Base-by-base conservation (phyloP, 2,113 vertebrate genomes). In the Saiga tatarica region DNA sequence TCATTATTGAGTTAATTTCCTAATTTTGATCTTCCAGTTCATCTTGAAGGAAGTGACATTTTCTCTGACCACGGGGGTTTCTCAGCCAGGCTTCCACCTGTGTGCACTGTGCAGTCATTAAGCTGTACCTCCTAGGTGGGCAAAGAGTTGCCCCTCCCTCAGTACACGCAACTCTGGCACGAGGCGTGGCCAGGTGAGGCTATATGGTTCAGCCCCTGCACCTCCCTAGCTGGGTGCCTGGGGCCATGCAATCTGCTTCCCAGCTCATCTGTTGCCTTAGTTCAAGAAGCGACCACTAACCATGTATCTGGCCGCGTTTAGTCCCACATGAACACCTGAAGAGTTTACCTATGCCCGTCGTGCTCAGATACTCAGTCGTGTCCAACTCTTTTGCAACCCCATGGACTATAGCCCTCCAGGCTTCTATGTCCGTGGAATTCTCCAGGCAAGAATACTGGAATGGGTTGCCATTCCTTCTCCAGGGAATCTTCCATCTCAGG, bases 91-190 rank as follows among this genome's bases (percentile, higher is more conserved):
- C 26, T 60, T 28, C 74, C 11, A 30, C 36, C 28, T 89, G 10
- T 12, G 7, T 7, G 11, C 42, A 4, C n/a, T 5, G 15, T 2
- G 16, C 19, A 52, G 26, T 92, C 64, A 30, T 28, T 88, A 47
- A 59, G 71, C 15, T 47, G 15, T 23, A n/a, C 11, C 15, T 57
- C 8, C 23, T 60, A 19, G 26, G 16, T 52, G 19, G 74, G 30
- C 42, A 86, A 55, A 23, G 36, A 71, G 39, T 81, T 23, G 28
- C 25, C 12, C 26, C 53, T 71, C n/a, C 30, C 47, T 71, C n/a
- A 50, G 2, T 42, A 9, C 3, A 1, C 45, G 10, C 28, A 67
- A 23, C 16, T 2, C 30, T 26, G 14, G 52, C 33, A 7, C 0
- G 2, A 12, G 7, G 30, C 13, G 2, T 9, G 11, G 9, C 19